A percentile compares a stretch with the other conserved stretches of the same genome.
Conservation (phyloP, 2,113 vertebrate genomes). For the Lipotes vexillifer region DNA sequence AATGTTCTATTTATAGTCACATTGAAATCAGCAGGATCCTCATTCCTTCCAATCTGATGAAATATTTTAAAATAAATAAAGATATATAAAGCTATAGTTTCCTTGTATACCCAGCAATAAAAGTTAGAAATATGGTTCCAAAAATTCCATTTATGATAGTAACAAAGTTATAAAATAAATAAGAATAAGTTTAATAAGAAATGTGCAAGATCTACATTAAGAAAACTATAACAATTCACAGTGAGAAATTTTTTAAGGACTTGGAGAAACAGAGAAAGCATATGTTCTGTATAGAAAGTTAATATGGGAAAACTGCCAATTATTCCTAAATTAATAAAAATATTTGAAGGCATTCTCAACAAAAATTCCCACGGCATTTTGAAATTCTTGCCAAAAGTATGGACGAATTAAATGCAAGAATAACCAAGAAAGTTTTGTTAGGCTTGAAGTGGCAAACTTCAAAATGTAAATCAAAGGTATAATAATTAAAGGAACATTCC, state of each 20-base stretch:
- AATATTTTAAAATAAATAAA: conserved; percentile 21
- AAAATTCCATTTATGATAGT: background rate
- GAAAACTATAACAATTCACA: background rate
- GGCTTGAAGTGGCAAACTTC: conserved; percentile 5
- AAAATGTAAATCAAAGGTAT: conserved; percentile 5
- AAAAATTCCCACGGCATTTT: background rate
- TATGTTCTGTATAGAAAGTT: conserved; percentile 6
- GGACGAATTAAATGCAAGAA: conserved; percentile 28
- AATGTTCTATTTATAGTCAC: background rate
- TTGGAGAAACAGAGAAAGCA: conserved; percentile 10
- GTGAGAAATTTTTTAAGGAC: background rate
- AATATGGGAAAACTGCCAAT: background rate
- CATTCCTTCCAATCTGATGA: background rate
- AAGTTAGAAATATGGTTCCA: background rate
- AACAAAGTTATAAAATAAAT: background rate
- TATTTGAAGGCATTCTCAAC: background rate
- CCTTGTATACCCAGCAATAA: background rate
- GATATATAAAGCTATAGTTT: background rate
- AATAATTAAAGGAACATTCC: background rate
- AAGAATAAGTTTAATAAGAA: conserved; percentile 10
- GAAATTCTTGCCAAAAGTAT: background rate
- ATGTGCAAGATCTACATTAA: conserved; percentile 19
- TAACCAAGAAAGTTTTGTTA: background rate
- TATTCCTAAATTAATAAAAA: conserved; percentile 35
- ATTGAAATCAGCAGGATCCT: background rate